These are phyloP conservation scores for Cyphomyrmex costatus DNA, from an alignment of 1,140 invertebrate genomes.

Conservation along the genomic window DNA sequence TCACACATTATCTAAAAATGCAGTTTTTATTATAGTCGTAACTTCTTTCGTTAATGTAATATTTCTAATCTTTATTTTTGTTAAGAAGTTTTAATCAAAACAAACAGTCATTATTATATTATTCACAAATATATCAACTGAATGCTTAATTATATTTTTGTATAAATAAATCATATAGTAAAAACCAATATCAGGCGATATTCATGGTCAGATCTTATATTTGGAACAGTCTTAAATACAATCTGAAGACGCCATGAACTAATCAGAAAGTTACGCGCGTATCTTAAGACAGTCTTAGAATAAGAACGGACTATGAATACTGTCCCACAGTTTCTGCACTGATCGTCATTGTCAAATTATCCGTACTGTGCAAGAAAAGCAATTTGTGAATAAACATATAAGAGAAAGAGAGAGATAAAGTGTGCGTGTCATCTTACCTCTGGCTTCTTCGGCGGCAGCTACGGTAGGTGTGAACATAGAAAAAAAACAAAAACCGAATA, in stretches of 20 bases:
- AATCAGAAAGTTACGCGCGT: too few species aligned
- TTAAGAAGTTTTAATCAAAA: not conserved
- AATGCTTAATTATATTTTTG: not conserved
- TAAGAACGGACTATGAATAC: not conserved
- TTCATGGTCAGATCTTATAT: too few species aligned
- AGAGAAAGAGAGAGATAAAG: constrained; percentile 62
- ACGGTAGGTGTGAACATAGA: constrained; percentile 88
- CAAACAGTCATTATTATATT: not conserved
- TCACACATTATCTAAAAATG: not conserved
- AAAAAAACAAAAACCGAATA: constrained; percentile 86
- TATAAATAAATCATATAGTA: too few species aligned
- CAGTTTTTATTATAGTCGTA: not conserved
- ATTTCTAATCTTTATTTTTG: not conserved
- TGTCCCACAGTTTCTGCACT: not conserved
- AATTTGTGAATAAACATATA: constrained; percentile 56
- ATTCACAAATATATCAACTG: not conserved
- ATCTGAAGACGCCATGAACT: too few species aligned
- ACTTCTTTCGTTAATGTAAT: not conserved
- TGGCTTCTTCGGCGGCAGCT: constrained; percentile 93
- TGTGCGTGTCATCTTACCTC: constrained; percentile 89
- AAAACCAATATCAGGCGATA: too few species aligned
- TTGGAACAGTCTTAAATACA: too few species aligned
- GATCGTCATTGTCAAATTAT: constrained; percentile 47
- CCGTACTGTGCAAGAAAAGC: constrained; percentile 25
- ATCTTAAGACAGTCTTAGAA: too few species aligned